Base-by-base conservation (phyloP, 2,888 invertebrate genomes). In the Brachypalpus laphriformis region DNA sequence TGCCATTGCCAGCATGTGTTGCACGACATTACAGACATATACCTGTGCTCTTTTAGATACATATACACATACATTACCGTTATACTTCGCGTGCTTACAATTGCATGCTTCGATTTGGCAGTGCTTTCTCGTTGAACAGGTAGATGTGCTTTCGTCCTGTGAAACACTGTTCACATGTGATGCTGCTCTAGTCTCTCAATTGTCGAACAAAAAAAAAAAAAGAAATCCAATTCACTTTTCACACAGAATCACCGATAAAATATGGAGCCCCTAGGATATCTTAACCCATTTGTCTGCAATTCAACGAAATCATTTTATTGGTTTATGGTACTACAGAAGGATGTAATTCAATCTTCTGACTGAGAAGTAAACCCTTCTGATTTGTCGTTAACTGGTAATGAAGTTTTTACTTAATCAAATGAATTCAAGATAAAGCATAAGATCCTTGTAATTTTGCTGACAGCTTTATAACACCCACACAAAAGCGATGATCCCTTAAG, bases 1-100 rank as follows among this genome's bases (percentile, higher is more conserved):
- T 61, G 3, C 28, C 47, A 31, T 47, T 37, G 51, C 28, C 40
- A 49, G 45, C 80, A 72, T 80, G 66, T 80, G 80, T 80, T 80
- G 80, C 72, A 72, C 65, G 54, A 63, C 71, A 57, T 9, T 40
- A 49, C 49, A 47, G 34, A 0, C 4, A 16, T 34, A 34, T 37
- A 22, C 16, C 22, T 11, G 34, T 18, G n/a, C 31, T 11, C n/a
- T 16, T 68, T 3, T 18, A 42, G 22, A 47, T 25, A 25, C 25
- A 25, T 25, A 25, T 25, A 25, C 5, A 28, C 28, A 28, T 28
- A 28, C 28, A 5, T 6, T 5, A n/a, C 28, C 28, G 2, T 5
- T 25, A 18, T 20, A 34, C 11, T 37, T 59, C 51, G 59, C 54
- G 74, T 59, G 18, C 42, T 81, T 65, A 71, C 40, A 20, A 56